Base-by-base conservation (phyloP, 1,140 invertebrate genomes). In the Spodoptera frugiperda region DNA sequence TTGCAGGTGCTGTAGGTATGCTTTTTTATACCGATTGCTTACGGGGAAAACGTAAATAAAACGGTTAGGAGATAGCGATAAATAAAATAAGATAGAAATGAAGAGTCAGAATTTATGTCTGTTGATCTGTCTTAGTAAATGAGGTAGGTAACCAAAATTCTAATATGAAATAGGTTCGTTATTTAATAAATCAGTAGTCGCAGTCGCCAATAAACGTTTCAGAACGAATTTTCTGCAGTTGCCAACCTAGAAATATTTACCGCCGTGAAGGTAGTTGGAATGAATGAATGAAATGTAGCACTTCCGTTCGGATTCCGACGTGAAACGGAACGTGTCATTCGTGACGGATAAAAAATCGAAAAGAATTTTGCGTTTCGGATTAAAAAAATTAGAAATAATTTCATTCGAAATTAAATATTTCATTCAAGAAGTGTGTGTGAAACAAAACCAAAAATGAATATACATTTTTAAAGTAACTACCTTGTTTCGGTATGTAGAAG, bases 401-500 rank as follows among this genome's bases (percentile, higher is more conserved):
- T 51, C 51, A 51, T 54, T 44, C 19, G 68, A 68, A 67, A 49
- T 17, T 46, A 63, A 55, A 15, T 48, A 75, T 74, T 54, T 68
- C 33, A 44, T 72, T 9, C 33, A 55, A 39, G 33, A 67, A 61
- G 61, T 77, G 70, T 79, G 46, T n/a, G 78, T 84, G 61, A 65
- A 61, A 70, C 59, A 65, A 54, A 65, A 57, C 46, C 30, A 76
- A 80, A 83, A 84, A 83, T 82, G 51, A 17, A 77, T 78, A 49
- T 77, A 55, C 54, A 63, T 59, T 78, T 79, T 75, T 79, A 81
- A 83, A 39, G 5, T 54, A 44, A 71, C 49, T 82, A 77, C 76
- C 76, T 77, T 15, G 12, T 78, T 82, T 84, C 76, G 88, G 88
- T 89, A 89, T 78, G 88, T 90, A 90, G 81, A 71, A 81, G 55